Base-by-base conservation (phyloP, 1,140 invertebrate species). In the Drosophila pectinifera region DNA sequence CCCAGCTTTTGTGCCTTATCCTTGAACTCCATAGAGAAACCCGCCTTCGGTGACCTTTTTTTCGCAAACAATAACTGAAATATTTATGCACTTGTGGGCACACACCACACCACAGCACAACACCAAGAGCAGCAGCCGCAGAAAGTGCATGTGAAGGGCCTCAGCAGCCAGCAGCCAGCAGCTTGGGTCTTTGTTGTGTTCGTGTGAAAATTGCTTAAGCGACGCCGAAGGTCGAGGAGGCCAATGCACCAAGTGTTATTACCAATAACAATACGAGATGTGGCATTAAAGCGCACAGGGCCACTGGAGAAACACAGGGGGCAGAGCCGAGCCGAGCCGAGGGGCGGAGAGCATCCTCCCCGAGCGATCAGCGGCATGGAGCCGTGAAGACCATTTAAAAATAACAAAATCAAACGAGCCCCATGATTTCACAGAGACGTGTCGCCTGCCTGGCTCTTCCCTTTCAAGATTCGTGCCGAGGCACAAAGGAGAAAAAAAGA, bases 11-110 rank as follows among this genome's bases (percentile, higher is more conserved):
- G 24, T 11, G 24, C n/a, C 42, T 45, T 45, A 70, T 70, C 74
- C 75, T 78, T 78, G 74, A 78, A 78, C 74, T 70, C 57, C 16
- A 53, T 10, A 38, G 39, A n/a, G 57, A 77, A 62, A 42, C 34
- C 46, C 38, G 28, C 55, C 28, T 41, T 16, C 16, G 39, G 54
- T 41, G 41, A 69, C 67, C 48, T 70, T 77, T 77, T 75, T 46
- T 31, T 18, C 20, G 57, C 31, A 70, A 59, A 51, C 43, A 77
- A 41, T 51, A 54, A 56, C 38, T 69, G 41, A 53, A 77, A 70
- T 78, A 62, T 77, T 77, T 64, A 70, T 78, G 62, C 56, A 54
- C 68, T 73, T 53, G 43, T 49, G 34, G 51, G 56, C 26, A 31
- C 46, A 56, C n/a, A 28, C 28, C 7, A 28, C 26, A 8, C 28